Evolutionary conservation across 2,113 vertebrate species (phyloP).

Genomic region (Helogale parvula): DNA sequence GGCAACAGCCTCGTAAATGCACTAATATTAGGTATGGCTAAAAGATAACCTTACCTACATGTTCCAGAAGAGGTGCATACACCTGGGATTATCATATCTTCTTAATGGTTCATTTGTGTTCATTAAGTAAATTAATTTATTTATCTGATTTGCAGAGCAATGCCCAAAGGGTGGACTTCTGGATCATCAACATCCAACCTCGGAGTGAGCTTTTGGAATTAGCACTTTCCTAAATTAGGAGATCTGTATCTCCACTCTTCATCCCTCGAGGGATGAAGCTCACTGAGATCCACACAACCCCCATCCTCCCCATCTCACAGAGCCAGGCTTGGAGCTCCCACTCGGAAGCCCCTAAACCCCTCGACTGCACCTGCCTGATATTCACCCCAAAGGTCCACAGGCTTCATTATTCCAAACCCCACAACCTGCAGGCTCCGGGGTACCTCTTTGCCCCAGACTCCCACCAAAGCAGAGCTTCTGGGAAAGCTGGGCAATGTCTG

Average conservation of each 20-base stretch:
- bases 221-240: neutral
- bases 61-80: neutral
- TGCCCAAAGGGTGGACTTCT: constrained; percentile 67
- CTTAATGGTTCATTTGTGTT: constrained; percentile 61
- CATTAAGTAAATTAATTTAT: constrained; percentile 73
- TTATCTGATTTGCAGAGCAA: constrained; percentile 74
- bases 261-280: neutral
- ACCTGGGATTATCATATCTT: neutral
- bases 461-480: neutral
- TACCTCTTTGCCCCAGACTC: neutral
- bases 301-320: neutral
- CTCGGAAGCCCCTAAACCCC: neutral
- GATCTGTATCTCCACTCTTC: constrained; percentile 18
- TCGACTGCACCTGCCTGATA: neutral
- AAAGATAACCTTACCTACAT: neutral
- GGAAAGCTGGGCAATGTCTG: neutral
- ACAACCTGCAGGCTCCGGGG: neutral
- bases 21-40: neutral
- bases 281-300: neutral
- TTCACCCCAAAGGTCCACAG: neutral
- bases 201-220: neutral
- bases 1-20: neutral
- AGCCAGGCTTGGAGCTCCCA: neutral
- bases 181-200: neutral
- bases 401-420: neutral